A percentile compares a stretch with the other conserved stretches of the same genome.
Evolutionary conservation across 2,113 vertebrate genomes (phyloP).

Genomic region (Procavia capensis): DNA sequence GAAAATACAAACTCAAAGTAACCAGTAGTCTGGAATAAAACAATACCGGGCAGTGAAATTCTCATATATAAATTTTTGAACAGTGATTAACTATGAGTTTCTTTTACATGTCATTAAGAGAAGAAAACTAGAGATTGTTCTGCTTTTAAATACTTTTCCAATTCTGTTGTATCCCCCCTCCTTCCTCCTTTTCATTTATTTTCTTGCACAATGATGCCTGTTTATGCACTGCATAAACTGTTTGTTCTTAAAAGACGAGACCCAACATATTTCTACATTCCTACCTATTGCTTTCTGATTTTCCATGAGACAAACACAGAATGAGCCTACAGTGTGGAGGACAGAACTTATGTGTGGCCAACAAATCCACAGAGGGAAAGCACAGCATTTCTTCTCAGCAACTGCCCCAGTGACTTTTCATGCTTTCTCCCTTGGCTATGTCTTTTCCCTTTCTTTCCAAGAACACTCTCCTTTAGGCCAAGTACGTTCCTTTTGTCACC

Average conservation of each 20-base stretch:
- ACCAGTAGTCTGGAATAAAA: slow-evolving; percentile 39
- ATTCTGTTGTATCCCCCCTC: not conserved
- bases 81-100: slow-evolving; percentile 33
- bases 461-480: slow-evolving; percentile 70
- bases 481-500: slow-evolving; percentile 65
- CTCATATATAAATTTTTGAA: slow-evolving; percentile 41
- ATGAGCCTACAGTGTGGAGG: slow-evolving; percentile 77
- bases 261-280: slow-evolving; percentile 82
- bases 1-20: slow-evolving; percentile 46
- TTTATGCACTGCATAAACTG: slow-evolving; percentile 66
- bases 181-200: slow-evolving; percentile 12
- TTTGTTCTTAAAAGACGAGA: slow-evolving; percentile 78
- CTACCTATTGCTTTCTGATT: slow-evolving; percentile 81
- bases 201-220: slow-evolving; percentile 67
- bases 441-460: not conserved
- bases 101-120: slow-evolving; percentile 52
- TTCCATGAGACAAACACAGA: slow-evolving; percentile 84
- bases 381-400: slow-evolving; percentile 62
- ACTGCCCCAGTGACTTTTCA: not conserved
- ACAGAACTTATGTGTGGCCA: slow-evolving; percentile 77
- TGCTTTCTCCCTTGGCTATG: slow-evolving; percentile 65
- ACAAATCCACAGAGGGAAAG: slow-evolving; percentile 73
- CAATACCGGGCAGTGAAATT: slow-evolving; percentile 22
- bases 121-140: not conserved
- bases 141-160: slow-evolving; percentile 42